These are phyloP conservation scores for Agriopis leucophaearia DNA, from an alignment of 2,888 invertebrate species.

Conservation along the genomic window DNA sequence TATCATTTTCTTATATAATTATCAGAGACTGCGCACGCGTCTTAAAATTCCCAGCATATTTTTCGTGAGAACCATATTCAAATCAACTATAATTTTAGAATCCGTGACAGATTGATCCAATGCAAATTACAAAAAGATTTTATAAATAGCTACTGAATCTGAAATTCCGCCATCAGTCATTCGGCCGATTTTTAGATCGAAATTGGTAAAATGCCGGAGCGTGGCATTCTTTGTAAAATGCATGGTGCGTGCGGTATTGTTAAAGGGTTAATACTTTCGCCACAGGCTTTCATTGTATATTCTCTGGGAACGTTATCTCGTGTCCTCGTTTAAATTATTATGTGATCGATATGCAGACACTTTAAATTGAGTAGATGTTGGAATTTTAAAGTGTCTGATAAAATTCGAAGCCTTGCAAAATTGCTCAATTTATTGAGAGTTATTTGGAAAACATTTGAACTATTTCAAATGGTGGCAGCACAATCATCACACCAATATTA, in stretches of 20 bases:
- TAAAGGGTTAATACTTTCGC: conserved; percentile 14
- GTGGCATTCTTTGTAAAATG: conserved; percentile 14
- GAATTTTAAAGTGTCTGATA: too few species aligned
- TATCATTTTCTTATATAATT: neutral
- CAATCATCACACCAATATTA: neutral
- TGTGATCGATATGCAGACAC: conserved; percentile 30
- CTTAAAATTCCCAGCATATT: conserved; percentile 2
- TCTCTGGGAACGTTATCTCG: conserved; percentile 44
- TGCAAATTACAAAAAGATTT: conserved; percentile 22
- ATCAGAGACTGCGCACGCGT: conserved; percentile 15
- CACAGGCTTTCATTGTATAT: conserved; percentile 31
- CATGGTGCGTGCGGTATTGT: conserved; percentile 19
- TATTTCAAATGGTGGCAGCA: neutral
- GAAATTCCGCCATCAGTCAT: conserved; percentile 14
- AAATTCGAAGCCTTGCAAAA: neutral
- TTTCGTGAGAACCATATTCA: conserved; percentile 26
- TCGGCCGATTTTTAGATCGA: conserved; percentile 14
- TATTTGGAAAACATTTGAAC: neutral
- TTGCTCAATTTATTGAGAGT: neutral
- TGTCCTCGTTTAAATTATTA: conserved; percentile 29
- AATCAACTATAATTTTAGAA: conserved; percentile 20
- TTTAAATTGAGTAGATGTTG: neutral
- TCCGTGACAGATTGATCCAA: conserved; percentile 9
- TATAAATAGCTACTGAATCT: conserved; percentile 36
- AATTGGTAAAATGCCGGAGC: conserved; percentile 7